Percentiles rank a stretch among this genome's conserved stretches.
These are phyloP conservation scores for Nothocercus nigrocapillus DNA, from an alignment of 2,113 vertebrate species.

Conservation along the genomic window DNA sequence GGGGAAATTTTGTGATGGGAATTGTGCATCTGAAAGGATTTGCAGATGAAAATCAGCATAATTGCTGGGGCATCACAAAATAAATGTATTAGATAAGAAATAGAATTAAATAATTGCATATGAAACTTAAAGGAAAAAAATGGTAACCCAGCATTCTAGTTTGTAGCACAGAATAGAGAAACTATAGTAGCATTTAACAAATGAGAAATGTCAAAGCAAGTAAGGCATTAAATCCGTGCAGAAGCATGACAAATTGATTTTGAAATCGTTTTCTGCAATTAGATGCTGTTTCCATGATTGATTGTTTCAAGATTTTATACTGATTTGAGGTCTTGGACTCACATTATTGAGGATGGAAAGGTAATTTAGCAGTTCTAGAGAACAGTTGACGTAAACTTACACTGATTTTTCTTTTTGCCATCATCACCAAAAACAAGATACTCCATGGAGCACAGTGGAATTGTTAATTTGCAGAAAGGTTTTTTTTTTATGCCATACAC, in stretches of 20 bases:
- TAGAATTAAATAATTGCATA: not conserved
- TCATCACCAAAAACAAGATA: not conserved
- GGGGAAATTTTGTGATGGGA: not conserved
- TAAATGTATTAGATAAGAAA: not conserved
- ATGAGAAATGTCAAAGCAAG: constrained; percentile 55
- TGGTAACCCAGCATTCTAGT: not conserved
- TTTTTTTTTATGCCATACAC: not conserved
- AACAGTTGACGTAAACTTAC: not conserved
- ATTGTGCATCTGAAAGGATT: not conserved
- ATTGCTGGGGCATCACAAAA: not conserved
- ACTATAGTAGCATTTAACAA: constrained; percentile 8
- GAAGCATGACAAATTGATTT: constrained; percentile 48
- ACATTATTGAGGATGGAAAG: constrained; percentile 6
- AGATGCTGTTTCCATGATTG: constrained; percentile 8
- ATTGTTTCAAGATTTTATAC: constrained; percentile 42
- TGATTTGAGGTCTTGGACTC: not conserved
- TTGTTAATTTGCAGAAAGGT: not conserved
- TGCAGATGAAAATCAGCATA: not conserved
- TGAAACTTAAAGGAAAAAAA: not conserved
- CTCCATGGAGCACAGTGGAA: not conserved
- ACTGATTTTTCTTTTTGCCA: constrained; percentile 10
- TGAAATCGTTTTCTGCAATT: constrained; percentile 61
- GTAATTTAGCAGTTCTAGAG: not conserved
- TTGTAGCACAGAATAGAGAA: not conserved
- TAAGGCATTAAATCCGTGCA: constrained; percentile 48